Evolutionary conservation across 2,113 vertebrate species (phyloP), one percentile per base, ranked within the genome.

Genomic region (Syngnathus typhle): DNA sequence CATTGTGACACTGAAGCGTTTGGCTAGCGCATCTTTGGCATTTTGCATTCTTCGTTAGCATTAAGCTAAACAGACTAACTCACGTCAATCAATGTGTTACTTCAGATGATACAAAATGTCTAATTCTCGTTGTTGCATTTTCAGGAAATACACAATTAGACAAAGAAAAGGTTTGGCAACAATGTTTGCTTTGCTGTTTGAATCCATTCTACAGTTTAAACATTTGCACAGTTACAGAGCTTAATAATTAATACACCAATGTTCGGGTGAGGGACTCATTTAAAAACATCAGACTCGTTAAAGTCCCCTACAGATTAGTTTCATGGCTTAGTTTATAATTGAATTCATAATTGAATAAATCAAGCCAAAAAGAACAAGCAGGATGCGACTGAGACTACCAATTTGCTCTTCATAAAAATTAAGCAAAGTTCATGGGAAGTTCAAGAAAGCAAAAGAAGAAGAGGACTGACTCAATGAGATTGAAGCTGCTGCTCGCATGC

Each of bases 341-440:
- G 51, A 68, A 81, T 67, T 41, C 66, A 75, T 75, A 69, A 79
- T 81, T 75, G 70, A 76, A 66, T 56, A 67, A 75, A 73, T 67
- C 44, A 72, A 75, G 71, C 38, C 23, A 52, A 69, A 32, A 38
- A 60, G 47, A 71, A 75, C 69, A 76, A 79, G 72, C 72, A 39
- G 47, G 77, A 69, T 76, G 52, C 46, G 70, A 61, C 72, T 12
- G 65, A 78, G 69, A 77, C 56, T 65, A 68, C 64, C 77, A 41
- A 80, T 81, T 83, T 61, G n/a, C 18, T 49, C 58, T 84, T 73
- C 80, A 71, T 36, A 67, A 78, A 76, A 72, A 67, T 65, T 8
- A 47, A 68, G 59, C 44, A 39, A 62, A 70, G 78, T 79, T 86
- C 78, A 76, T 56, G 51, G n/a, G 67, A 75, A 85, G 85, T 87